These are phyloP conservation scores for Boloria euphrosyne DNA, from an alignment of 2,888 invertebrate species.

Conservation along the genomic window DNA sequence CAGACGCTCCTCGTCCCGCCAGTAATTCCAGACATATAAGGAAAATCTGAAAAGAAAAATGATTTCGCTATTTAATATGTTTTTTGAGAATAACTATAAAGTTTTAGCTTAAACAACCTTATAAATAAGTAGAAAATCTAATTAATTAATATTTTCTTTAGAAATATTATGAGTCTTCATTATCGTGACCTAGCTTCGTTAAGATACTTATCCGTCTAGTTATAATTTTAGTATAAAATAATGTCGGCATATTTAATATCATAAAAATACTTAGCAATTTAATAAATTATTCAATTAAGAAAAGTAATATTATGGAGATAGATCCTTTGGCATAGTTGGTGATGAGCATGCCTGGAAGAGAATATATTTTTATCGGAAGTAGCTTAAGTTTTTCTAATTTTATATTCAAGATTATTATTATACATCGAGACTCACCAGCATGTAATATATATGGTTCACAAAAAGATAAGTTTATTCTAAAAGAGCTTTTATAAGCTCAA, in stretches of 20 bases:
- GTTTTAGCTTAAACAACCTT: neutral
- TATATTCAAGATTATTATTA: no score
- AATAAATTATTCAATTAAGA: neutral
- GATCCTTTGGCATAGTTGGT: no score
- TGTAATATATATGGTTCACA: no score
- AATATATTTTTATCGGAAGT: no score
- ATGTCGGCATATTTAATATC: neutral
- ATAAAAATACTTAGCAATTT: neutral
- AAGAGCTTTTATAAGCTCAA: no score
- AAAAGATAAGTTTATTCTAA: no score
- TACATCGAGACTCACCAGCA: no score
- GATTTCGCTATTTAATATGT: neutral
- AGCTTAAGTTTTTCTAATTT: no score
- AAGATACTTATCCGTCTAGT: slow-evolving; percentile 4
- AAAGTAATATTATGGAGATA: no score
- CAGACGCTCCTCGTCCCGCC: slow-evolving; percentile 65
- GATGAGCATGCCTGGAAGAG: no score
- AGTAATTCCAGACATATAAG: slow-evolving; percentile 65
- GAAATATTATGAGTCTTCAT: slow-evolving; percentile 1
- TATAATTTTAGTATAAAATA: neutral
- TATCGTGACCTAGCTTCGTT: slow-evolving; percentile 3
- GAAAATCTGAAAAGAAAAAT: slow-evolving; percentile 66
- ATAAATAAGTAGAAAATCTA: neutral
- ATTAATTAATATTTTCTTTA: neutral
- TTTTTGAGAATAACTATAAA: neutral